Evolutionary conservation across 2,888 invertebrate species (phyloP).

Genomic region (Dynastes hyllus): DNA sequence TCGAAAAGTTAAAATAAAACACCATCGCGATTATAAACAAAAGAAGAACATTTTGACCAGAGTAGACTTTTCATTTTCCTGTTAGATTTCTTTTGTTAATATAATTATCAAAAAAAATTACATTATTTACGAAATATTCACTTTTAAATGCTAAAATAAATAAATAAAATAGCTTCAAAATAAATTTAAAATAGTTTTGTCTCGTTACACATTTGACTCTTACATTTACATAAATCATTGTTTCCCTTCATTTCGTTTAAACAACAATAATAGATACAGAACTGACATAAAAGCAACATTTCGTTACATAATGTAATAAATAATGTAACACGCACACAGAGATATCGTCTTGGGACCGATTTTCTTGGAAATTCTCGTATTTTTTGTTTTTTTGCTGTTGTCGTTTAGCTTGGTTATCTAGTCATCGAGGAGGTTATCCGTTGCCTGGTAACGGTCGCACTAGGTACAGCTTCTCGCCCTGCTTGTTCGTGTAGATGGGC

Average conservation of each 20-base stretch:
- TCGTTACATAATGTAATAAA: constrained; percentile 48
- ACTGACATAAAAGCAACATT: constrained; percentile 41
- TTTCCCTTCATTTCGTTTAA: not conserved
- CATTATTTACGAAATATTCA: constrained; percentile 42
- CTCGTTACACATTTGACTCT: too few species aligned
- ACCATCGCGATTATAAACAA: constrained; percentile 24
- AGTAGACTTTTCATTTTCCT: constrained; percentile 32
- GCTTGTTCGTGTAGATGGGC: constrained; percentile 98
- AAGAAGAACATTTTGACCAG: constrained; percentile 48
- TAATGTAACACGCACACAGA: constrained; percentile 21
- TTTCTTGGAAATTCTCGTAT: not conserved
- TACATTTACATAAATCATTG: constrained; percentile 7
- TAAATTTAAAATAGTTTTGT: not conserved
- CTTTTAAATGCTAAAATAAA: constrained; percentile 2
- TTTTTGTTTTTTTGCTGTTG: constrained; percentile 6
- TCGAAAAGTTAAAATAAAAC: constrained; percentile 35
- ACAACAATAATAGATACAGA: not conserved
- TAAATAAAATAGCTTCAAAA: not conserved
- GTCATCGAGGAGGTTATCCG: constrained; percentile 58
- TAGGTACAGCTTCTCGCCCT: constrained; percentile 97
- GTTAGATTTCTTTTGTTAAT: not conserved
- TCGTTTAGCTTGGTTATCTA: not conserved
- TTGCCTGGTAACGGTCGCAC: constrained; percentile 86
- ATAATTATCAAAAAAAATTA: constrained; percentile 10
- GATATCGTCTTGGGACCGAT: not conserved